A percentile compares a stretch with the other conserved stretches of the same genome.
phyloP scores from a whole-genome alignment of 2,797 vertebrate genomes.

The Capromys pilorides region DNA sequence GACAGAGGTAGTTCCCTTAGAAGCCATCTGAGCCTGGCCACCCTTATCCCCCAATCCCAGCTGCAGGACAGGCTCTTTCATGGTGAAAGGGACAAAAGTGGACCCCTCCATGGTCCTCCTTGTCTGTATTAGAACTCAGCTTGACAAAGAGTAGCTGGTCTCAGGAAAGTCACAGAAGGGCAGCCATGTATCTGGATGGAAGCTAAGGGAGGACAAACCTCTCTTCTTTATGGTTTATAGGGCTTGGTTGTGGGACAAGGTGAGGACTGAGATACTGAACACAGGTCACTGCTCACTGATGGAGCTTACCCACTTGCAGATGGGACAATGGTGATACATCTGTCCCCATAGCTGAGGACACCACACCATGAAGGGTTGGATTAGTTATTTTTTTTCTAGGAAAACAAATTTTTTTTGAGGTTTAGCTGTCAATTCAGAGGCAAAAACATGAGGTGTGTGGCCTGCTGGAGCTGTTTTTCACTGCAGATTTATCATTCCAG shows the following conservation, averaged over 20 bases:
- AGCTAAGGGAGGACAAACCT: neutral
- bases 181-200: neutral
- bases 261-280: fast-evolving
- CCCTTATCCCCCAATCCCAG: fast-evolving
- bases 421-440: neutral
- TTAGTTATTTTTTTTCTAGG: neutral
- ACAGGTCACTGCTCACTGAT: neutral
- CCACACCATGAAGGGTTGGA: no score
- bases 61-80: neutral
- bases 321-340: neutral
- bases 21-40: no score
- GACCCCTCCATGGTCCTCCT: fast-evolving
- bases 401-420: neutral
- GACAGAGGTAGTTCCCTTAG: fast-evolving
- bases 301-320: neutral
- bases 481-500: neutral
- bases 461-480: neutral
- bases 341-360: no score
- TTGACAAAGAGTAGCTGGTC: neutral
- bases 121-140: neutral
- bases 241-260: no score
- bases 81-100: fast-evolving
- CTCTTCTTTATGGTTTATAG: fast-evolving
- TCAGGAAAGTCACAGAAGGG: neutral
- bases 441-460: fast-evolving